Percentiles rank a stretch among this genome's conserved stretches.
Conservation (phyloP, 2,113 vertebrate species). For the Panurus biarmicus region DNA sequence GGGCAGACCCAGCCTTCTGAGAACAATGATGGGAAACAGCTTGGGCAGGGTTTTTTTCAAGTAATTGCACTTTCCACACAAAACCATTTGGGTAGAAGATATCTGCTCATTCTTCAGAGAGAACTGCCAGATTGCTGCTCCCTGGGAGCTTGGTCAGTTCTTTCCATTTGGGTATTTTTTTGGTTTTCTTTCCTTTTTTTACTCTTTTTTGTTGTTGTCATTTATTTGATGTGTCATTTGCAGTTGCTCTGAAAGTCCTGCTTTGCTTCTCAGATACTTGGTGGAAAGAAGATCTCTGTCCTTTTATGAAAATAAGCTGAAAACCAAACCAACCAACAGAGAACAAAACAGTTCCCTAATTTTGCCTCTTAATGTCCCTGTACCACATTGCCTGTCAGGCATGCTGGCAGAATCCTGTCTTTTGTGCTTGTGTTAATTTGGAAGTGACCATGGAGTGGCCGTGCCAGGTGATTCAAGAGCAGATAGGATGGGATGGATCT, state of each 20-base stretch:
- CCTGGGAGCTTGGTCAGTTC: background rate
- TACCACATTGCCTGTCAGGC: background rate
- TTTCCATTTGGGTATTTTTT: background rate
- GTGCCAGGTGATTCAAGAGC: too few relatives aligned
- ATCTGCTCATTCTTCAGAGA: background rate
- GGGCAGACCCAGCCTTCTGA: background rate
- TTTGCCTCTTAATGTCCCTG: background rate
- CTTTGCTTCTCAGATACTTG: background rate
- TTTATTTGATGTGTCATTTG: background rate
- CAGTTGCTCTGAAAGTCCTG: background rate
- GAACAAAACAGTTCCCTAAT: background rate
- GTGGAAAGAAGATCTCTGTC: background rate
- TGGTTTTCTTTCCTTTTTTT: background rate
- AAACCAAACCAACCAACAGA: background rate
- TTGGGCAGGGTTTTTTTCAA: background rate
- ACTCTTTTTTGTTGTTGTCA: background rate
- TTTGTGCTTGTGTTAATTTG: background rate
- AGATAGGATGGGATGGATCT: background rate
- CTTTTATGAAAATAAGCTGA: background rate
- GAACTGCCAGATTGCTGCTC: background rate
- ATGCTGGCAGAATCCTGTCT: background rate
- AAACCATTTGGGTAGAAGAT: background rate
- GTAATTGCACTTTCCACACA: background rate
- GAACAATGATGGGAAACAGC: background rate
- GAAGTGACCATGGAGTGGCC: fast-evolving